phyloP scores from a whole-genome alignment of 2,797 vertebrate species.

The Scarus forsteni region DNA sequence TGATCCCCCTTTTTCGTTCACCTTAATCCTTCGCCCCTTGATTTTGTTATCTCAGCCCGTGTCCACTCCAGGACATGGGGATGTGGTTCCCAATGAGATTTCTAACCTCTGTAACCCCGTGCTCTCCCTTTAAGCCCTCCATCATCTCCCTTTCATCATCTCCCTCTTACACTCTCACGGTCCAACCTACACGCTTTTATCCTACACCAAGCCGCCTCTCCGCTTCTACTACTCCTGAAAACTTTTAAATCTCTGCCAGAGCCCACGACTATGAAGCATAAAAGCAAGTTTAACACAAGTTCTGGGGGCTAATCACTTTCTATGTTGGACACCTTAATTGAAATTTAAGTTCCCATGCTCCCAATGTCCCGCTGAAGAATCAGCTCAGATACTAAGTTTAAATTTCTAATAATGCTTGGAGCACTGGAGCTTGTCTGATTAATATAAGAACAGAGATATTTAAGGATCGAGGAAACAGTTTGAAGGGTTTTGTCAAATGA shows the following conservation, averaged over 20 bases:
- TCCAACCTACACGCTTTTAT: slow-evolving; percentile 14
- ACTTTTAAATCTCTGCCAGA: slow-evolving; percentile 42
- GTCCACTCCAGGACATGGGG: slow-evolving; percentile 55
- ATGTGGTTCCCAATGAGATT: slow-evolving; percentile 63
- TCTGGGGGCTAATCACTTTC: slow-evolving; percentile 38
- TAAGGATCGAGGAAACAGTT: slow-evolving; percentile 11
- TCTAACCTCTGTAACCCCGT: slow-evolving; percentile 52
- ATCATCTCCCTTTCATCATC: slow-evolving; percentile 50
- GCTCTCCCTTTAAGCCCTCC: slow-evolving; percentile 51
- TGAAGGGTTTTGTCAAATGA: not conserved
- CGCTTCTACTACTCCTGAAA: slow-evolving; percentile 22
- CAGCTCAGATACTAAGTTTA: slow-evolving; percentile 43
- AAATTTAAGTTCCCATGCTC: slow-evolving; percentile 45
- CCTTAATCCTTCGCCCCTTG: slow-evolving; percentile 51
- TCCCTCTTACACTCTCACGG: slow-evolving; percentile 22
- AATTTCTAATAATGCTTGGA: slow-evolving; percentile 39
- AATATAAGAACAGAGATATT: slow-evolving; percentile 31
- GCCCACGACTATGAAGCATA: slow-evolving; percentile 23
- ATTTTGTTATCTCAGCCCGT: slow-evolving; percentile 40
- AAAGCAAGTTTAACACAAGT: slow-evolving; percentile 28
- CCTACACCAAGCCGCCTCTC: slow-evolving; percentile 21
- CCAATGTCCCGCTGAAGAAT: slow-evolving; percentile 38
- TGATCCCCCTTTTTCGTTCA: slow-evolving; percentile 31
- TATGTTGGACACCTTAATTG: slow-evolving; percentile 38
- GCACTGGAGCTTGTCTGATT: slow-evolving; percentile 46